A percentile compares a stretch with the other conserved stretches of the same genome.
Evolutionary conservation across 1,140 invertebrate genomes (phyloP).

Genomic region (Calosoma granatense): DNA sequence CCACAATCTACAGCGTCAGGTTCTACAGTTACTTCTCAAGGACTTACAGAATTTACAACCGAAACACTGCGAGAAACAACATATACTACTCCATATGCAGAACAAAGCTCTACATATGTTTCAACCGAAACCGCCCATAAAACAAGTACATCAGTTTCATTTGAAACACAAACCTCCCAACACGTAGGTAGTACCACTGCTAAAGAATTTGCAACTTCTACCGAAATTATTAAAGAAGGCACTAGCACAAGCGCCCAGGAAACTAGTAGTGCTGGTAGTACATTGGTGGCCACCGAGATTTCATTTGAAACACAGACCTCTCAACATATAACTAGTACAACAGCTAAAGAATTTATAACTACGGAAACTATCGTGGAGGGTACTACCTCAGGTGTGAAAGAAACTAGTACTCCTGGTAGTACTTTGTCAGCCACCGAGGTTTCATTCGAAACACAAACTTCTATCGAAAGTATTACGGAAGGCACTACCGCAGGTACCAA

Average conservation of each 20-base stretch:
- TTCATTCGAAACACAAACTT: conserved; percentile 6
- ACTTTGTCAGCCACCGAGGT: neutral
- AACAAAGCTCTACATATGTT: conserved; percentile 12
- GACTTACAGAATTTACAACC: neutral
- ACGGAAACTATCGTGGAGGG: conserved; percentile 11
- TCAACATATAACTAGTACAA: too few species aligned
- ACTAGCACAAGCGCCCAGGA: too few species aligned
- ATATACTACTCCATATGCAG: conserved; percentile 37
- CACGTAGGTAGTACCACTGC: conserved; percentile 13
- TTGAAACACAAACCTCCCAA: neutral
- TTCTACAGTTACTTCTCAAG: neutral
- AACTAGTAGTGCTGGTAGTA: too few species aligned
- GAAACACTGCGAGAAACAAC: conserved; percentile 32
- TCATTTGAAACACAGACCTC: too few species aligned
- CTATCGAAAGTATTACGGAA: conserved; percentile 12
- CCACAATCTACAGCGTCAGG: too few species aligned
- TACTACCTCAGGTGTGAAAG: conserved; percentile 16
- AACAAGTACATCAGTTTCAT: neutral
- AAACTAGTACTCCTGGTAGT: conserved; percentile 18
- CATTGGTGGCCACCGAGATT: too few species aligned
- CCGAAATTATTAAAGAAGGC: conserved; percentile 26
- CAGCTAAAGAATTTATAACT: too few species aligned
- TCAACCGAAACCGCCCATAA: neutral
- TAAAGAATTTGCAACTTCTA: conserved; percentile 33
- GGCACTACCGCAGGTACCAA: neutral